phyloP scores from a whole-genome alignment of 2,888 invertebrate genomes.

The Drosophila melanosoma region DNA sequence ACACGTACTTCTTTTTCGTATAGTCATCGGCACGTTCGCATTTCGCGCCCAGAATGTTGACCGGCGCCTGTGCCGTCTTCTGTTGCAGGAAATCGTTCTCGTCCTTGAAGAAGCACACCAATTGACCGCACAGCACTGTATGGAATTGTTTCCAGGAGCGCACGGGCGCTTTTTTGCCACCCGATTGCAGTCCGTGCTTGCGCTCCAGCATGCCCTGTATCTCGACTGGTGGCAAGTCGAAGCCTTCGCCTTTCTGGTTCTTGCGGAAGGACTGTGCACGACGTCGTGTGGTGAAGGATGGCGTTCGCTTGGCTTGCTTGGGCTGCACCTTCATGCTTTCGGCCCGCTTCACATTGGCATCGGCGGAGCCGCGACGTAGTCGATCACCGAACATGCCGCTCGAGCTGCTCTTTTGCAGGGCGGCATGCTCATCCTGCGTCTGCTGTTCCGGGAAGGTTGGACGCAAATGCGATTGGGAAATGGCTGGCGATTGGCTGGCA shows the following conservation, averaged over 20 bases:
- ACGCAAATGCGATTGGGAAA: constrained; percentile 65
- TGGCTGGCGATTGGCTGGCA: constrained; percentile 68
- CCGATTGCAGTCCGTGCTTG: constrained; percentile 96
- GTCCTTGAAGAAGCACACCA: constrained; percentile 99
- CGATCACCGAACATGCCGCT: constrained; percentile 86
- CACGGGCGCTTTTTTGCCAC: constrained; percentile 97
- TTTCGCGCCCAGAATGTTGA: constrained; percentile 91
- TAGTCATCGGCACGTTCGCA: constrained; percentile 96
- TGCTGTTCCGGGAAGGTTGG: constrained; percentile 69
- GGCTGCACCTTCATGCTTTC: constrained; percentile 94
- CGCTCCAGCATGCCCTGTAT: constrained; percentile 96
- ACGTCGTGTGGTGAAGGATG: constrained; percentile 97
- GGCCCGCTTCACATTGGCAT: constrained; percentile 90
- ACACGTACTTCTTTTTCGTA: constrained; percentile 97
- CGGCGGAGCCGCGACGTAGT: constrained; percentile 87
- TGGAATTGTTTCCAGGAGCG: constrained; percentile 98
- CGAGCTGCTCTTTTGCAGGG: constrained; percentile 80
- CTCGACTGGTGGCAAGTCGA: constrained; percentile 94
- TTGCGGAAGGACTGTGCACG: constrained; percentile 94
- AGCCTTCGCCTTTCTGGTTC: constrained; percentile 87
- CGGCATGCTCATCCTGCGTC: constrained; percentile 68
- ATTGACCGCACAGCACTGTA: constrained; percentile 97
- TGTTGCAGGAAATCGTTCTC: constrained; percentile 95
- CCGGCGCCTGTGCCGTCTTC: constrained; percentile 94
- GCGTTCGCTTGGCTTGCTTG: constrained; percentile 95